Percentiles rank a stretch among this genome's conserved stretches.
phyloP scores from a whole-genome alignment of 2,888 invertebrate species.

The Drosophila gaucha region DNA sequence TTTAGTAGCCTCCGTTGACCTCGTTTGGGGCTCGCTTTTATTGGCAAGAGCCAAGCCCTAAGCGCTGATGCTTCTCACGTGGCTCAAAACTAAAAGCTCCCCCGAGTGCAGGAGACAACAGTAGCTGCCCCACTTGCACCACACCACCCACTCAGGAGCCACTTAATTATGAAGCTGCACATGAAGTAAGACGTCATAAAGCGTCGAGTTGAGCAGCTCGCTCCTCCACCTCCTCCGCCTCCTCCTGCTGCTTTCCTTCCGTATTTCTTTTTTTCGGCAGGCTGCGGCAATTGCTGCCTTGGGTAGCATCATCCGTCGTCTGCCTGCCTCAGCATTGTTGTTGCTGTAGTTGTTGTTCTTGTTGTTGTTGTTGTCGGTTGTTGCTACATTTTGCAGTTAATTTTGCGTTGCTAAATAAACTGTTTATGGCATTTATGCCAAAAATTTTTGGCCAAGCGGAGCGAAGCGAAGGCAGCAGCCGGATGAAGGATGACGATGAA shows the following conservation, averaged over 20 bases:
- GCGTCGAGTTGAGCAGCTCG: constrained; percentile 69
- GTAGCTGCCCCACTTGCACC: constrained; percentile 1
- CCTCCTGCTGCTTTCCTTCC: constrained; percentile 6
- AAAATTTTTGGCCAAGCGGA: constrained; percentile 68
- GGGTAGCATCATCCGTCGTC: constrained; percentile 66
- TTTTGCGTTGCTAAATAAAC: constrained; percentile 83
- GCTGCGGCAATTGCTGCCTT: constrained; percentile 57
- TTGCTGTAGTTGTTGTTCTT: constrained; percentile 19
- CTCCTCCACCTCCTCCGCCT: constrained; percentile 4
- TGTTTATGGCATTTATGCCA: constrained; percentile 82
- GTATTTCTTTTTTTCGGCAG: constrained; percentile 25
- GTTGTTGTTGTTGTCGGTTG: constrained; percentile 13
- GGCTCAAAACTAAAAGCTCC: constrained; percentile 80
- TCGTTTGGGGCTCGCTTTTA: constrained; percentile 77
- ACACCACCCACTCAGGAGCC: constrained; percentile 41
- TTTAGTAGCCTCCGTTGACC: constrained; percentile 75
- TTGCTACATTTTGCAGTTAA: constrained; percentile 81
- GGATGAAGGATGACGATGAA: constrained; percentile 57
- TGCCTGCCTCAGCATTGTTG: constrained; percentile 47
- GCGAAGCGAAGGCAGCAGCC: constrained; percentile 26
- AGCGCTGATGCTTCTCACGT: constrained; percentile 77
- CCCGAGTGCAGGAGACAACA: constrained; percentile 64
- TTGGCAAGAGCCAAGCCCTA: constrained; percentile 60
- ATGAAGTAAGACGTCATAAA: constrained; percentile 81
- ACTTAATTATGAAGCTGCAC: constrained; percentile 79